Evolutionary conservation across 2,113 vertebrate genomes (phyloP).

Genomic region (Hystrix cristata): DNA sequence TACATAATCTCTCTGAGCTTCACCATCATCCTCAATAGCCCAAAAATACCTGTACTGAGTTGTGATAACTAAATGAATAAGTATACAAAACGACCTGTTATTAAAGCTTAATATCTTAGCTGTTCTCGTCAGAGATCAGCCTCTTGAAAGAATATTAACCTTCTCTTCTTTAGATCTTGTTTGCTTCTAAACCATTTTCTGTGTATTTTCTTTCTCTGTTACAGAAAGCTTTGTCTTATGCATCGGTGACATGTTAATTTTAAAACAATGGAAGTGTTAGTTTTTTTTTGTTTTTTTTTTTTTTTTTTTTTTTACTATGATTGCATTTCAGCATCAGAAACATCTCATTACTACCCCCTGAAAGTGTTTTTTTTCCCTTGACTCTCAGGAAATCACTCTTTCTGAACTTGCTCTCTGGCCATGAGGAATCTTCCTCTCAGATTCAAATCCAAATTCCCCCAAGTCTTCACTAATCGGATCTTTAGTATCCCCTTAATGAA

Average conservation of each 20-base stretch:
- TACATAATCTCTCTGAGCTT: not conserved
- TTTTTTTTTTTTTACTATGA: not conserved
- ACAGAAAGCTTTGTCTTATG: not conserved
- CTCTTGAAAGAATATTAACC: not conserved
- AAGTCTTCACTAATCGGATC: not conserved
- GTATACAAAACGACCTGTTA: not conserved
- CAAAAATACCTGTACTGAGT: not conserved
- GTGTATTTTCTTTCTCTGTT: not conserved
- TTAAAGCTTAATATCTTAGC: not conserved
- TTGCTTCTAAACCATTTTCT: not conserved
- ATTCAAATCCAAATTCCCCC: not conserved
- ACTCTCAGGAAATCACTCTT: not conserved
- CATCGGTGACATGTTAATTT: not conserved
- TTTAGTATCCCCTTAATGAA: not conserved
- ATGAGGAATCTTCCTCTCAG: not conserved
- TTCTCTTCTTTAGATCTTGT: not conserved
- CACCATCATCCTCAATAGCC: not conserved
- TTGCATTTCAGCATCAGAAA: not conserved
- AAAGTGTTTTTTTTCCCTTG: not conserved
- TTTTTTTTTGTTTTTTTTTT: not conserved
- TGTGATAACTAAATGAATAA: not conserved
- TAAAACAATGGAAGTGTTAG: not conserved
- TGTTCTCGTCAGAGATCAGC: not conserved
- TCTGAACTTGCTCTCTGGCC: not conserved
- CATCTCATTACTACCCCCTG: not conserved